Evolutionary conservation across 1,140 invertebrate genomes (phyloP).

Genomic region (Hyles euphorbiae): DNA sequence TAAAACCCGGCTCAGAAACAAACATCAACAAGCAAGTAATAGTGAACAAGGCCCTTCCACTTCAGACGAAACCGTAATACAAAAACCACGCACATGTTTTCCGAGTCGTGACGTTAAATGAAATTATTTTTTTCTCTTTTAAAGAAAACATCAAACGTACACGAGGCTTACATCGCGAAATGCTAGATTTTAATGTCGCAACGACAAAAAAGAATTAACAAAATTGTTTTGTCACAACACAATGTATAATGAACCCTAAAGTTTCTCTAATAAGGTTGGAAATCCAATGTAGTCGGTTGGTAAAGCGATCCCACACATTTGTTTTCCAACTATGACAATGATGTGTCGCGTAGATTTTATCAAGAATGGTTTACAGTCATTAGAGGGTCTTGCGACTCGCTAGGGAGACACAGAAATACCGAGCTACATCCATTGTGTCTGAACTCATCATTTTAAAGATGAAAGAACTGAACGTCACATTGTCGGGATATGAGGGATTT

Average conservation of each 20-base stretch:
- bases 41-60: no score
- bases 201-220: slow-evolving; percentile 16
- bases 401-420: no score
- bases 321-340: slow-evolving; percentile 23
- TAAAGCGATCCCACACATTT: slow-evolving; percentile 12
- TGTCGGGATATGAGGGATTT: no score
- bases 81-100: no score
- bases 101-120: no score
- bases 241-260: neutral
- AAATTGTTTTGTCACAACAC: slow-evolving; percentile 4
- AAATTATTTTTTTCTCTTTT: slow-evolving; percentile 2
- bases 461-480: no score
- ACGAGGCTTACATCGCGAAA: slow-evolving; percentile 11
- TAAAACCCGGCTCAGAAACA: no score
- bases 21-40: no score
- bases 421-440: no score
- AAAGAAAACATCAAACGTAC: slow-evolving; percentile 7
- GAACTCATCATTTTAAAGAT: no score
- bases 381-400: slow-evolving; percentile 9
- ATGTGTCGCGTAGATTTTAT: slow-evolving; percentile 28
- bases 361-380: slow-evolving; percentile 21
- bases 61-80: no score
- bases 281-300: neutral
- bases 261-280: neutral
- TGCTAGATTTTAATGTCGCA: slow-evolving; percentile 15